phyloP scores from a whole-genome alignment of 64 coral and sea anemone species.

The Pachyseris speciosa region DNA sequence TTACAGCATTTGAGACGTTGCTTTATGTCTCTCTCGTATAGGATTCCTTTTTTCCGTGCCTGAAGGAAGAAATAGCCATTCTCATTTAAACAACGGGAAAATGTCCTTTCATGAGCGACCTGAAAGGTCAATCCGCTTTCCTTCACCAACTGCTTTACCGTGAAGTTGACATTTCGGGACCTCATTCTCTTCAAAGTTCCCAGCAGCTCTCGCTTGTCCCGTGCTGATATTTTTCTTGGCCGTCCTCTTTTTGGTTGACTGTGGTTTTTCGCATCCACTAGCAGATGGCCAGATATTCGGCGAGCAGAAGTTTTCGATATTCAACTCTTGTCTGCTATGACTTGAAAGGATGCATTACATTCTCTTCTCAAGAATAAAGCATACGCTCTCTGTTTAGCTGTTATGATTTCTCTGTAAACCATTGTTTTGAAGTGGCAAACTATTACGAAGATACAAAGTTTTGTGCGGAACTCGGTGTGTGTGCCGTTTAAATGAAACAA shows the following conservation, averaged over 20 bases:
- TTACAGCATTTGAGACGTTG: slow-evolving; percentile 1
- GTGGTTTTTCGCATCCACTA: too few species aligned
- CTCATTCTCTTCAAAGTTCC: slow-evolving; percentile 18
- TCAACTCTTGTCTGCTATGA: too few species aligned
- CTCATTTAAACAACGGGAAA: slow-evolving; percentile 26
- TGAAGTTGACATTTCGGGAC: slow-evolving; percentile 10
- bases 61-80: slow-evolving; percentile 20
- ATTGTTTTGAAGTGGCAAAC: too few species aligned
- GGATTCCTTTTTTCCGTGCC: slow-evolving; percentile 28
- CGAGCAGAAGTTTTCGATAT: too few species aligned
- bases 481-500: too few species aligned
- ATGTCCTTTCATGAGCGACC: slow-evolving; percentile 28
- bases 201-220: neutral
- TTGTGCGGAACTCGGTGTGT: too few species aligned
- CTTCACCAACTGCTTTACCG: slow-evolving; percentile 32
- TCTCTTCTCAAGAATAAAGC: too few species aligned
- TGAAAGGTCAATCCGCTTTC: slow-evolving; percentile 8
- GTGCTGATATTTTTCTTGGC: slow-evolving; percentile 28
- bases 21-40: neutral
- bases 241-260: slow-evolving; percentile 16
- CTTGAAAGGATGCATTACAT: too few species aligned
- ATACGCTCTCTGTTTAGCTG: too few species aligned
- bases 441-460: too few species aligned
- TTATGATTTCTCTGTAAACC: too few species aligned
- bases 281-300: too few species aligned